Conservation (phyloP, 2,113 vertebrate genomes). For the Pelobates fuscus region DNA sequence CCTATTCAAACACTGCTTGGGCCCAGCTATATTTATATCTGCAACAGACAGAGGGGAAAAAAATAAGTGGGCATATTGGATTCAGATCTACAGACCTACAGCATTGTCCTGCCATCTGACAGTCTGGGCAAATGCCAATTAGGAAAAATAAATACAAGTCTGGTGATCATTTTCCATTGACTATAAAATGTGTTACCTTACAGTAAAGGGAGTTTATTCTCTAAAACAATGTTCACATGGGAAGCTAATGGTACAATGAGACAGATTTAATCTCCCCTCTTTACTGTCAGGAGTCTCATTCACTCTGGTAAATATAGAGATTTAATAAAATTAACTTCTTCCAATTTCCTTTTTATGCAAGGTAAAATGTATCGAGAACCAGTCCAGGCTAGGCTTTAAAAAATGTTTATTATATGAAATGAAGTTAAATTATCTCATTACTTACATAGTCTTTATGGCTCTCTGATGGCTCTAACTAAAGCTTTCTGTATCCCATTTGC, state of each 20-base stretch:
- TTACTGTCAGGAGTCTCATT: constrained; percentile 35
- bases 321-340: constrained; percentile 46
- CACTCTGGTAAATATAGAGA: constrained; percentile 49
- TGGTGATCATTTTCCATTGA: too few species aligned
- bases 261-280: constrained; percentile 6
- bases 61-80: neutral
- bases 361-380: constrained; percentile 49
- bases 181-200: too few species aligned
- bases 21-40: neutral
- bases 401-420: constrained; percentile 52
- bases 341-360: constrained; percentile 54
- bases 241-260: neutral
- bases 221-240: neutral
- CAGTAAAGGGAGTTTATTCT: neutral
- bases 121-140: too few species aligned
- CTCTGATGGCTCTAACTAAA: constrained; percentile 40
- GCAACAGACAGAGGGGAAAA: neutral
- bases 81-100: too few species aligned
- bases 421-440: constrained; percentile 41
- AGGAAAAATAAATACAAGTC: too few species aligned
- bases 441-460: constrained; percentile 30
- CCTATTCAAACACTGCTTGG: constrained; percentile 19
- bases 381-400: constrained; percentile 49
- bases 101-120: too few species aligned
- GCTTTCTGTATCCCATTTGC: constrained; percentile 1